phyloP scores from a whole-genome alignment of 2,888 invertebrate species.

The Trissoscelio sp. region DNA sequence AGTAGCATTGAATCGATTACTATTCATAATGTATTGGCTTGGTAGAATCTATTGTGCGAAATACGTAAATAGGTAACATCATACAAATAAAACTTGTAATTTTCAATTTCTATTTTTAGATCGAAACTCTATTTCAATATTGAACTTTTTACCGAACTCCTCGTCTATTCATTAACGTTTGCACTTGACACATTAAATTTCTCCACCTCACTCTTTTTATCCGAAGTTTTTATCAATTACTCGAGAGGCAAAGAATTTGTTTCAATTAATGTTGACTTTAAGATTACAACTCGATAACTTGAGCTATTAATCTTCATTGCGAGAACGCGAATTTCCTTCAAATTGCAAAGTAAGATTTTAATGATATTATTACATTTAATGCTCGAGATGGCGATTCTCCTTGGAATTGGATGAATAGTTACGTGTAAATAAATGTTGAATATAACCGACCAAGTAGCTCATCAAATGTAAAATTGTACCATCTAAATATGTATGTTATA shows the following conservation, averaged over 20 bases:
- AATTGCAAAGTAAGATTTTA: neutral
- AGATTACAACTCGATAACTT: neutral
- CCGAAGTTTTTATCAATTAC: neutral
- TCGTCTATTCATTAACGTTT: neutral
- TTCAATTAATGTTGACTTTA: neutral
- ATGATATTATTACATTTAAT: neutral
- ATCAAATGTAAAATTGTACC: neutral
- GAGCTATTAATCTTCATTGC: neutral
- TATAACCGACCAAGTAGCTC: neutral
- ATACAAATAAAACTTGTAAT: constrained; percentile 4
- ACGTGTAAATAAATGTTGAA: neutral
- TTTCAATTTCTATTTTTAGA: constrained; percentile 13
- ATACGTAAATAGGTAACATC: constrained; percentile 14
- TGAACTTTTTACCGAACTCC: neutral
- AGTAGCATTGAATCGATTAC: constrained; percentile 66
- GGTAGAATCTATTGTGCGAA: constrained; percentile 16
- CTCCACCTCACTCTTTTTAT: neutral
- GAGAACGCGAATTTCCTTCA: neutral
- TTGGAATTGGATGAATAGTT: neutral
- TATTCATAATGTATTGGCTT: constrained; percentile 67
- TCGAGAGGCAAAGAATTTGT: neutral
- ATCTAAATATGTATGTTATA: neutral
- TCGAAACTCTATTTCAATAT: neutral
- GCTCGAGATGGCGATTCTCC: neutral
- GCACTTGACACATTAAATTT: constrained; percentile 8